Evolutionary conservation across 2,113 vertebrate genomes (phyloP).

Genomic region (Carassius carassius): DNA sequence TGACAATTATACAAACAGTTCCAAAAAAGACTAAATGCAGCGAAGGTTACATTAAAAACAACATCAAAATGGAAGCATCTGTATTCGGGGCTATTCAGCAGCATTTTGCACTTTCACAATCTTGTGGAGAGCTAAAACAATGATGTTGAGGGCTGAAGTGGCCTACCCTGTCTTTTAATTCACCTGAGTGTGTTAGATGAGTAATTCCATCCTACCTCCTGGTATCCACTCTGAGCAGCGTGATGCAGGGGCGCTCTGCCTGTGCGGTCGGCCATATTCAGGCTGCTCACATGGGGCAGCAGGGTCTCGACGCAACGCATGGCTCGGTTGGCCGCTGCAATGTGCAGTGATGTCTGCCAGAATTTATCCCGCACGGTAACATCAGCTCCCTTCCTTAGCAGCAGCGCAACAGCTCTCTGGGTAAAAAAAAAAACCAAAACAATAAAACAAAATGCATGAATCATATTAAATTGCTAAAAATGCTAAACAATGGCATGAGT

Average conservation of each 20-base stretch:
- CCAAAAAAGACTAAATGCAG: not conserved
- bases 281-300: constrained; percentile 84
- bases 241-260: constrained; percentile 93
- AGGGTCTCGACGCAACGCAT: constrained; percentile 86
- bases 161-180: not conserved
- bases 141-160: not conserved
- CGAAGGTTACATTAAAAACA: not conserved
- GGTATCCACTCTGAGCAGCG: constrained; percentile 88
- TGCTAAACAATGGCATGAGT: constrained; percentile 1
- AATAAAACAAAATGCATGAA: not conserved
- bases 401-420: constrained; percentile 87
- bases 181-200: not conserved
- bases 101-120: not conserved
- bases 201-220: constrained; percentile 77
- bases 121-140: not conserved
- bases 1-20: too few species aligned
- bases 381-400: constrained; percentile 88
- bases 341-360: constrained; percentile 92
- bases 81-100: not conserved
- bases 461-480: constrained; percentile 22
- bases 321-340: constrained; percentile 91
- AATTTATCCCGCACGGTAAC: constrained; percentile 90
- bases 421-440: not conserved
- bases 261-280: constrained; percentile 87
- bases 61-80: not conserved